A percentile compares a stretch with the other conserved stretches of the same genome.
Conservation (phyloP, 2,888 invertebrate species). For the Celastrina argiolus region DNA sequence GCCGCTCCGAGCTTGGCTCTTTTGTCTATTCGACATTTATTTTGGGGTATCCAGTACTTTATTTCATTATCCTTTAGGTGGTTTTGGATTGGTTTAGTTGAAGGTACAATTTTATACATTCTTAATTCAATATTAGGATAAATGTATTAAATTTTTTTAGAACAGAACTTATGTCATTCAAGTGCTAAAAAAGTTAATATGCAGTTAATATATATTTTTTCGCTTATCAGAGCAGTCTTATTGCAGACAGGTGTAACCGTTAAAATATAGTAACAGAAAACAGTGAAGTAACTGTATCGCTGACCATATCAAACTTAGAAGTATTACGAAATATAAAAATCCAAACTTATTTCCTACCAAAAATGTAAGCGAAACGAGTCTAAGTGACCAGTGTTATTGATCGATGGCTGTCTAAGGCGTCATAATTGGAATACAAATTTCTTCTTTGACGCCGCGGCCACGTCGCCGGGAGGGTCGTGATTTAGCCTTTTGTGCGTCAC, state of each 20-base stretch:
- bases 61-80: neutral
- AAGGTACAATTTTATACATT: no score
- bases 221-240: no score
- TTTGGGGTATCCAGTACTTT: constrained; percentile 12
- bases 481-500: constrained; percentile 76
- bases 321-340: neutral
- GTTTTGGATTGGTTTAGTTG: neutral
- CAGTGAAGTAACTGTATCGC: no score
- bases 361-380: neutral
- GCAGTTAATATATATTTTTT: no score
- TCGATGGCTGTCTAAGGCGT: constrained; percentile 49
- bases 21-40: constrained; percentile 37
- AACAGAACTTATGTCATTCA: no score
- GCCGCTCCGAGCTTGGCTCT: constrained; percentile 40
- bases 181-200: no score
- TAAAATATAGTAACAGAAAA: no score
- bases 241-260: no score
- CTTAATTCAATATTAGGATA: no score
- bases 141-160: no score
- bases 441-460: constrained; percentile 66
- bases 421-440: constrained; percentile 77
- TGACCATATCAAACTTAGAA: neutral
- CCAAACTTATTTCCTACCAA: neutral
- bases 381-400: constrained; percentile 42
- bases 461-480: constrained; percentile 62